These are phyloP conservation scores for Selenia dentaria DNA, from an alignment of 2,888 invertebrate genomes.

Conservation along the genomic window DNA sequence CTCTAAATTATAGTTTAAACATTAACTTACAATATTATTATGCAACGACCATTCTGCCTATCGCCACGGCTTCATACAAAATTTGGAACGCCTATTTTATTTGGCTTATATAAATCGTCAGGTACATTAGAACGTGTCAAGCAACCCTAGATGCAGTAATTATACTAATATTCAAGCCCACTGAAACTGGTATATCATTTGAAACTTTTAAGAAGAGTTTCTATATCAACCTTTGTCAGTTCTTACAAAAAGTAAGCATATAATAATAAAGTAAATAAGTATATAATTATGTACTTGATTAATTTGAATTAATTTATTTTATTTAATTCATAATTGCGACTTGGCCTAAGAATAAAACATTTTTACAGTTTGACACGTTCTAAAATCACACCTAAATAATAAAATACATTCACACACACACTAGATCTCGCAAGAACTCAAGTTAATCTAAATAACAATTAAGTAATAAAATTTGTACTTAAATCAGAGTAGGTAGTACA, in stretches of 20 bases:
- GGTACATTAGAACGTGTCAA: slow-evolving; percentile 73
- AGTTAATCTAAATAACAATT: slow-evolving; percentile 79
- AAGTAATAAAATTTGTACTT: slow-evolving; percentile 80
- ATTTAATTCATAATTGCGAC: too few species aligned
- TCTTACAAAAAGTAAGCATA: slow-evolving; percentile 7
- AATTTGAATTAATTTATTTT: too few species aligned
- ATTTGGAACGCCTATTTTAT: slow-evolving; percentile 51
- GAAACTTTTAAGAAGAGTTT: slow-evolving; percentile 23
- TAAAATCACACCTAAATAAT: slow-evolving; percentile 60
- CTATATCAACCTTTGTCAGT: slow-evolving; percentile 18
- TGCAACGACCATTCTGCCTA: slow-evolving; percentile 44
- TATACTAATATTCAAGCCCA: slow-evolving; percentile 12
- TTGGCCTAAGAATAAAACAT: too few species aligned
- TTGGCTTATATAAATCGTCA: slow-evolving; percentile 65
- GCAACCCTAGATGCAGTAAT: slow-evolving; percentile 42
- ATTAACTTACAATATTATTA: slow-evolving; percentile 49
- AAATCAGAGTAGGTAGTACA: slow-evolving; percentile 74
- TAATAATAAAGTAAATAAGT: too few species aligned
- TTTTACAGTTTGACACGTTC: slow-evolving; percentile 59
- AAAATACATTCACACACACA: slow-evolving; percentile 57
- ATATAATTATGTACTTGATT: too few species aligned
- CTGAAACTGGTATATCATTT: slow-evolving; percentile 8
- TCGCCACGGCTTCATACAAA: slow-evolving; percentile 64
- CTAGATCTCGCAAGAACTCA: slow-evolving; percentile 61
- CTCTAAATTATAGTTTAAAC: slow-evolving; percentile 57